Percentiles rank a stretch among this genome's conserved stretches.
Conservation (phyloP, 1,140 invertebrate genomes). For the Drosophila parabipectinata region DNA sequence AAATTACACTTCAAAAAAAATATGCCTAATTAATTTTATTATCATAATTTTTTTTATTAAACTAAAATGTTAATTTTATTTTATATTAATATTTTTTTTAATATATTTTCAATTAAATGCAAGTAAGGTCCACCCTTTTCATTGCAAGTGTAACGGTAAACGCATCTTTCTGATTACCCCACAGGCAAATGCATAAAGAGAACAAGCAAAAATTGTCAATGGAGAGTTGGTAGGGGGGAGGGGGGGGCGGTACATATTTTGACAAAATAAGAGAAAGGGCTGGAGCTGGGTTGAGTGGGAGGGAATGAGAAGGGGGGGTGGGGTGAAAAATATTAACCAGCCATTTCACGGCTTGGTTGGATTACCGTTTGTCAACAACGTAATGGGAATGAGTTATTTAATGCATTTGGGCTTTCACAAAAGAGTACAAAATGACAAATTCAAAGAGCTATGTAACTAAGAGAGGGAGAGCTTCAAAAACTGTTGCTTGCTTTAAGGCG, state of each 20-base stretch:
- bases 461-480: slow-evolving; percentile 2
- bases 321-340: slow-evolving; percentile 12
- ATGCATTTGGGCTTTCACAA: background rate
- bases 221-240: background rate
- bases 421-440: background rate
- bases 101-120: background rate
- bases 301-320: background rate
- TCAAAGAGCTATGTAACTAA: background rate
- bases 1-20: background rate
- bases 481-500: slow-evolving; percentile 55
- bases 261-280: slow-evolving; percentile 9
- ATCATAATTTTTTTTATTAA: background rate
- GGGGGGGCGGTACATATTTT: background rate
- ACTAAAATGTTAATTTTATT: background rate
- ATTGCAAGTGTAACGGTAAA: slow-evolving; percentile 2
- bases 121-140: background rate
- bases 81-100: background rate
- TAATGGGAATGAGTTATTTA: background rate
- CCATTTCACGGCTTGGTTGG: slow-evolving; percentile 5
- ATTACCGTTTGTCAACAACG: slow-evolving; percentile 12
- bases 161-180: slow-evolving; percentile 41
- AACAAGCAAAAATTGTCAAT: slow-evolving; percentile 7
- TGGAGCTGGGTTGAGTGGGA: background rate
- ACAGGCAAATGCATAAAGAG: slow-evolving; percentile 15
- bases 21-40: background rate